These are phyloP conservation scores for Callospermophilus lateralis DNA, from an alignment of 2,113 vertebrate species.

Conservation along the genomic window DNA sequence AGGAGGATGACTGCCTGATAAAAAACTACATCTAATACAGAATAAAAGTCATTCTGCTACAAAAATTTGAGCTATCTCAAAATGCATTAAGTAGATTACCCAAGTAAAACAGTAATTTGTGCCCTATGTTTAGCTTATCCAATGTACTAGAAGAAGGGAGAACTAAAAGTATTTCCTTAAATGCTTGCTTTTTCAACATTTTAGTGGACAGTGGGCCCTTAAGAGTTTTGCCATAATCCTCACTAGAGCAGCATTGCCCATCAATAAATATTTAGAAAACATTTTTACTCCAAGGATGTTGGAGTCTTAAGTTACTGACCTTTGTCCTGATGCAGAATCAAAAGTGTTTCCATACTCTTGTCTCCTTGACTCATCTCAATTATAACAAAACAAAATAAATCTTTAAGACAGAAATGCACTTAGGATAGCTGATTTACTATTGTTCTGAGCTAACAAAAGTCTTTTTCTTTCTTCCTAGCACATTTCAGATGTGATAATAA, in stretches of 20 bases:
- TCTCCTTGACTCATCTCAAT: conserved; percentile 78
- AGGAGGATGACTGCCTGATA: background rate
- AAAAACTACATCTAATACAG: background rate
- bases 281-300: conserved; percentile 56
- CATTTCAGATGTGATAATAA: conserved; percentile 81
- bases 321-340: conserved; percentile 68
- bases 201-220: background rate
- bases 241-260: conserved; percentile 19
- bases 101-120: conserved; percentile 51
- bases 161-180: conserved; percentile 47
- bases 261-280: conserved; percentile 66
- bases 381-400: conserved; percentile 83
- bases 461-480: conserved; percentile 69
- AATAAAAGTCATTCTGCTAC: conserved; percentile 1
- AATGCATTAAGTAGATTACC: conserved; percentile 45
- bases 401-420: conserved; percentile 78
- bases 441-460: conserved; percentile 74
- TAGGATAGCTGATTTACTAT: conserved; percentile 80
- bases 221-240: background rate
- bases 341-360: conserved; percentile 48
- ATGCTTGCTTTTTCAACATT: background rate
- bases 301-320: conserved; percentile 60
- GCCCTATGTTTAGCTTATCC: background rate
- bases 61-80: conserved; percentile 24
- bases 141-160: background rate